phyloP scores from a whole-genome alignment of 2,888 invertebrate species.

The Thymelicus acteon region DNA sequence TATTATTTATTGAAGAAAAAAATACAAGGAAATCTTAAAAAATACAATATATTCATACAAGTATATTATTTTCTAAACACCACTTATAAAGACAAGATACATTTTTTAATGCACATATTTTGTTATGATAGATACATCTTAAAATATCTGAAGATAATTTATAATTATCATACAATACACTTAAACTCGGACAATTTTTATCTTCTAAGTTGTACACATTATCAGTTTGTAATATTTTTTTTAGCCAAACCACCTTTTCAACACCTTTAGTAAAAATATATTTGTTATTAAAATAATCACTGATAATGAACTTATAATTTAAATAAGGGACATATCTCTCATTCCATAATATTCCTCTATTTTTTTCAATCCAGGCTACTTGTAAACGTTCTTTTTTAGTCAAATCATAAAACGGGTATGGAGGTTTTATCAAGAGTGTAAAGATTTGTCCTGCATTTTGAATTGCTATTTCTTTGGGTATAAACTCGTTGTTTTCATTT shows the following conservation, averaged over 20 bases:
- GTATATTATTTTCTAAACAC: too few species aligned
- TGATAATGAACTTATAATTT: not conserved
- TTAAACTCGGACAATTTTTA: not conserved
- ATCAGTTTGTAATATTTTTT: conserved; percentile 7
- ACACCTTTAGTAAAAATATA: conserved; percentile 2
- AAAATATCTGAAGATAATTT: not conserved
- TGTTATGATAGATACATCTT: not conserved
- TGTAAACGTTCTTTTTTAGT: conserved; percentile 1
- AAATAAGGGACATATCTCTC: conserved; percentile 15
- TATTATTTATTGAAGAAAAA: too few species aligned
- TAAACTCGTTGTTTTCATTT: conserved; percentile 29
- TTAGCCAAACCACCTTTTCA: conserved; percentile 16
- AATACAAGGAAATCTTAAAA: too few species aligned
- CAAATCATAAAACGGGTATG: conserved; percentile 15
- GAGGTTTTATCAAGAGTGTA: conserved; percentile 16
- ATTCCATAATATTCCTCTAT: conserved; percentile 14
- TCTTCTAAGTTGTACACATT: conserved; percentile 11
- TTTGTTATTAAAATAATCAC: conserved; percentile 5
- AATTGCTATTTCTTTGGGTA: conserved; percentile 45
- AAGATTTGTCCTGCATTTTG: conserved; percentile 1
- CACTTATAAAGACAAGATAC: not conserved
- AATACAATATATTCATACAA: too few species aligned
- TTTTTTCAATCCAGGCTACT: conserved; percentile 20
- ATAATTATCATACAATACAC: not conserved
- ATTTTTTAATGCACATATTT: conserved; percentile 5